Evolutionary conservation across 2,888 invertebrate species (phyloP), one percentile per base, ranked within the genome.

Genomic region (Eupithecia inturbata): DNA sequence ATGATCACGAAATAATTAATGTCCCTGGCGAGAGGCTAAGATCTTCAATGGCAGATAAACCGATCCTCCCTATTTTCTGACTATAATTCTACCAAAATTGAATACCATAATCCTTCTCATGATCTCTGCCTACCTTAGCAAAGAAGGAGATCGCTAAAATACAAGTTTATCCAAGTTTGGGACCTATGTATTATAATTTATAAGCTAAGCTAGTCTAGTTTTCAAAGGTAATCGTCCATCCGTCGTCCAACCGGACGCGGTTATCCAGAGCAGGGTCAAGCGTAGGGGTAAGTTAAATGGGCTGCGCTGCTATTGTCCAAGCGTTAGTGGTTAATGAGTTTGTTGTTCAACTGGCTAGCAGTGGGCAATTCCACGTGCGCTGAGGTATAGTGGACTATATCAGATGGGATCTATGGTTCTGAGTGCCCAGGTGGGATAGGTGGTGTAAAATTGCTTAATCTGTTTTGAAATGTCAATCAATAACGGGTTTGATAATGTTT

Each of bases 251-350:
- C 62, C 28, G 28, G n/a, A 31, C 1, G 19, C 31, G 62, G 62
- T 31, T 62, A 31, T 31, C 28, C 62, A 62, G 31, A 7, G 16
- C 6, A 31, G 62, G 28, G 69, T 45, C 75, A 53, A 16, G 67
- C 74, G 53, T 45, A 36, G 36, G 73, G 66, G 9, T 70, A 74
- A 74, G 76, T 76, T 76, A 70, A 70, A 76, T 72, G 74, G 70
- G 71, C 53, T 68, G 74, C 68, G 33, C 57, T 16, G 72, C 60
- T 57, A 73, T 71, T 75, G 75, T 72, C 72, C 75, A 33, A 33
- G 49, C 71, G 69, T 73, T 76, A 71, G 71, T 28, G 45, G 67
- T 57, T 76, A 76, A 76, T 74, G 76, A 76, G 72, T 76, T 74
- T 66, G 76, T 76, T 71, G 77, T 75, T 77, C 69, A 72, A 66